Base-by-base conservation (phyloP, 2,113 vertebrate genomes). In the Bothrops jararaca region DNA sequence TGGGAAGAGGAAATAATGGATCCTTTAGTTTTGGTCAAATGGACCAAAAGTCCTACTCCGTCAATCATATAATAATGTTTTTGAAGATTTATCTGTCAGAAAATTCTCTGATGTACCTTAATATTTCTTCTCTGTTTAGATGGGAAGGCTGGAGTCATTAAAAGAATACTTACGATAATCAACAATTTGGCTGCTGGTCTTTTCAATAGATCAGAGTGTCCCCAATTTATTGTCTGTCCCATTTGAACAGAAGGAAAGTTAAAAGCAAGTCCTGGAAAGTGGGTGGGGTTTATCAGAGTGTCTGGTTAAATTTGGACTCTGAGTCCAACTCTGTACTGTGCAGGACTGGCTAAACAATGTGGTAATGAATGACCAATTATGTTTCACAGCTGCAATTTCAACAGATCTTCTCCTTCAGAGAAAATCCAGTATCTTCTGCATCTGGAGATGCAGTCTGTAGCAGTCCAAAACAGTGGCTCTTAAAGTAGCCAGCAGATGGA, bases 241-340 rank as follows among this genome's bases (percentile, higher is more conserved):
- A 4, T 96, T 80, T 96, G 95, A 95, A 95, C 94, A 94, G 96
- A 96, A 98, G 97, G 95, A n/a, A n/a, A n/a, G n/a, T 96, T 95
- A 95, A 96, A 96, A 97, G 96, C 97, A 95, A 0, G 93, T 95
- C 95, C 94, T 96, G 96, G 94, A 34, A 91, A 94, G 97, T 97
- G 97, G 98, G 97, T 97, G 98, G 97, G 94, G 97, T 97, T 97
- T 98, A 93, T 69, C 53, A 56, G 96, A 97, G 98, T 96, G 95
- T 97, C 97, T 98, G 95, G 96, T 98, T 97, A 97, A 96, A 94
- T 95, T 94, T 96, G 97, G 97, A 97, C 97, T 97, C 96, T 96
- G 95, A 96, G 96, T 95, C 95, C 96, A 97, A 96, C 91, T 92
- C 74, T 39, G 97, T 97, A 97, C 95, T 96, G 95, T 95, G 89